Evolutionary conservation across 1,140 invertebrate species (phyloP).

Genomic region (Papilio dardanus): DNA sequence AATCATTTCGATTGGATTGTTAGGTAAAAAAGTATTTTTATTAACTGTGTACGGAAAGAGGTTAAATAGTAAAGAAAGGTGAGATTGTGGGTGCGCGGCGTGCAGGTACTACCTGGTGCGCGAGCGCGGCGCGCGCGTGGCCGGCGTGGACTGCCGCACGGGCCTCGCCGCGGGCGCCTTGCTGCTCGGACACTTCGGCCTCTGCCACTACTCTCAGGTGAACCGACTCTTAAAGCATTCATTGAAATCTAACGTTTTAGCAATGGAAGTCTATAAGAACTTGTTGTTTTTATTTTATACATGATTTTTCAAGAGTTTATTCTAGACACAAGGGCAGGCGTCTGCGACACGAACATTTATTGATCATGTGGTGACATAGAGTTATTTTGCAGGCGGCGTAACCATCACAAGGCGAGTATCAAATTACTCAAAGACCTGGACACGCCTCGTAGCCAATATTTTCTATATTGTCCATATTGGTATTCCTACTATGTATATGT

Average conservation of each 20-base stretch:
- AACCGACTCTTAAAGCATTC: background rate
- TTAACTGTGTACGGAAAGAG: background rate
- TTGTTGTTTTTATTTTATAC: no score
- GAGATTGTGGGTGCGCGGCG: background rate
- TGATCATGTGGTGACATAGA: background rate
- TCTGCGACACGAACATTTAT: background rate
- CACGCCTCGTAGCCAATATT: background rate
- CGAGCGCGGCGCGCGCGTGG: constrained; percentile 48
- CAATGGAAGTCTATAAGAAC: background rate
- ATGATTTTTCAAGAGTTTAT: background rate
- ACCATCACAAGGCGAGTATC: background rate
- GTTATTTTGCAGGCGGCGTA: background rate
- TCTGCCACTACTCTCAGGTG: constrained; percentile 46
- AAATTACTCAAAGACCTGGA: background rate
- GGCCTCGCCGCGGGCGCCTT: constrained; percentile 54
- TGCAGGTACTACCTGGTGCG: constrained; percentile 16
- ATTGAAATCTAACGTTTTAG: background rate
- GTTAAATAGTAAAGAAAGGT: background rate
- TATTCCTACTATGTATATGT: background rate
- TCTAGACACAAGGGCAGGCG: background rate
- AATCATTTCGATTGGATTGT: constrained; percentile 70
- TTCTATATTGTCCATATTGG: background rate
- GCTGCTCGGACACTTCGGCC: constrained; percentile 68
- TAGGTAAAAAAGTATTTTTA: constrained; percentile 52
- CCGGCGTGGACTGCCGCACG: constrained; percentile 56